A percentile compares a stretch with the other conserved stretches of the same genome.
These are phyloP conservation scores for Dendropsophus ebraccatus DNA, from an alignment of 2,113 vertebrate genomes.

Conservation along the genomic window DNA sequence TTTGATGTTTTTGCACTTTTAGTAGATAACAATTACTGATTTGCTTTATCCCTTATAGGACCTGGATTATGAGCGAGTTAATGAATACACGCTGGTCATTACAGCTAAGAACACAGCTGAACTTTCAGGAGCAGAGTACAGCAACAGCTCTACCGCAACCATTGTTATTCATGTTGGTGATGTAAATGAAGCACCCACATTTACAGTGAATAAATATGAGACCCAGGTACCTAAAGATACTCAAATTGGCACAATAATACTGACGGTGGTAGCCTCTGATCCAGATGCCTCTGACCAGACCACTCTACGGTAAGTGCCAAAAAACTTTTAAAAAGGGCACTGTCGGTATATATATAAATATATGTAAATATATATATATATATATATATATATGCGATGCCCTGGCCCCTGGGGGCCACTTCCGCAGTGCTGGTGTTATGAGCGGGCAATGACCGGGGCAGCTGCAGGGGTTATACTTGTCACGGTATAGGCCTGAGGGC, in stretches of 20 bases:
- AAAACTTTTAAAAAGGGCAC: too few species aligned
- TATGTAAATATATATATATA: too few species aligned
- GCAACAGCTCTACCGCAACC: slow-evolving; percentile 76
- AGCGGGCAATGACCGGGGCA: too few species aligned
- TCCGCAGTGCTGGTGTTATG: too few species aligned
- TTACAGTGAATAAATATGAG: slow-evolving; percentile 76
- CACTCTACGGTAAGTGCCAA: slow-evolving; percentile 40
- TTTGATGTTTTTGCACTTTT: background rate
- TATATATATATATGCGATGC: too few species aligned
- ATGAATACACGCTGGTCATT: slow-evolving; percentile 76
- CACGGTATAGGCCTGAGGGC: too few species aligned
- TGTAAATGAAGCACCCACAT: slow-evolving; percentile 76
- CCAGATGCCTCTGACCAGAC: slow-evolving; percentile 64
- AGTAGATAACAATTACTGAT: background rate
- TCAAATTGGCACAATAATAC: slow-evolving; percentile 74
- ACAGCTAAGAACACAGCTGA: slow-evolving; percentile 75
- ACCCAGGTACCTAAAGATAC: slow-evolving; percentile 75
- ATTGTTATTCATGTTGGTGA: slow-evolving; percentile 76
- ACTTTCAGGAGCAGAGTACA: slow-evolving; percentile 74
- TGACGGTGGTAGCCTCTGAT: slow-evolving; percentile 76
- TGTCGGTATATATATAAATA: too few species aligned
- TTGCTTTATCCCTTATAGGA: slow-evolving; percentile 63
- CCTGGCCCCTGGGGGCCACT: too few species aligned
- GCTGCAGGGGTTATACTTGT: too few species aligned
- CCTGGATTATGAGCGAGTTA: slow-evolving; percentile 78